Base-by-base conservation (phyloP, 2,888 invertebrate species). In the Ectemnius continuus region DNA sequence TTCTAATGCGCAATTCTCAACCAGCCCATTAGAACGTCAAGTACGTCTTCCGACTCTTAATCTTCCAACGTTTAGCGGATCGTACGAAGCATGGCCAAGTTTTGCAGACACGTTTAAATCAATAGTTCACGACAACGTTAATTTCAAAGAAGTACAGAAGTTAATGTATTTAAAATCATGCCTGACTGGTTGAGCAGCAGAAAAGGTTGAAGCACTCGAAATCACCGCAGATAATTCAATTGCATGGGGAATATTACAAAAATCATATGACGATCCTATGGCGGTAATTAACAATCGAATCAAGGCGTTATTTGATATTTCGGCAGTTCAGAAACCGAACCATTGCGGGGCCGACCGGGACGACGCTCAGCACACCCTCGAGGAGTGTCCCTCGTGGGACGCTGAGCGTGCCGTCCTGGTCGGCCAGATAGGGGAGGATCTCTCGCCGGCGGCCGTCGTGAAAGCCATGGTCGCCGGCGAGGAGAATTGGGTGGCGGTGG, bases 111-210 rank as follows among this genome's bases (percentile, higher is more conserved):
- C 56, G 6, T 72, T 67, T 13, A 57, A 45, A 28, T 28, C 72
- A 0, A 4, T 59, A 0, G 23, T 67, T 14, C 58, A 72, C 47
- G 62, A 72, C 0, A 72, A 59, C 6, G 6, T 2, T 11, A 20
- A 57, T 2, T 2, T 67, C 8, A 47, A 8, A 16, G 72, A 72
- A 20, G 57, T 61, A 2, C 16, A 36, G 13, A 57, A 56, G 13
- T 23, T 67, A 1, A 48, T 72, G 28, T 67, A 68, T 46, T 45
- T 68, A 0, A 8, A 63, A 45, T 72, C 72, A 0, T 72, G 67
- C 45, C 45, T 67, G 11, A 52, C 28, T 1, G 48, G 16, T 3
- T 48, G 67, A 28, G 61, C 71, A 0, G 61, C 62, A 0, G 11
- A 20, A 4, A 16, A 8, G 0, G 58, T 67, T 0, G 59, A 61